Conservation (phyloP, 2,797 vertebrate genomes). For the Fundulus diaphanus region DNA sequence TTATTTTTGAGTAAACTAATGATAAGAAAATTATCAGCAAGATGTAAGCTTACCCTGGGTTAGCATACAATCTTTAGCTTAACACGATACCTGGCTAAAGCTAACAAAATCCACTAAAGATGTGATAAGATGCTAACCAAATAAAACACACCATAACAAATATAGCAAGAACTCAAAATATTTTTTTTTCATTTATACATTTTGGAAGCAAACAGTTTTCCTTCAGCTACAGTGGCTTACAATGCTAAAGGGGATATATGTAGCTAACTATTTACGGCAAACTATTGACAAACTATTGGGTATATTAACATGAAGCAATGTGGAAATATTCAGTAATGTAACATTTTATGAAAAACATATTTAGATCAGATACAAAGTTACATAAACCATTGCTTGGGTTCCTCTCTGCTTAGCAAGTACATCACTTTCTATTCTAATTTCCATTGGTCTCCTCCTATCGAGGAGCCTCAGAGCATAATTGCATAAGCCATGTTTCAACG, state of each 20-base stretch:
- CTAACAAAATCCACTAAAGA: not conserved
- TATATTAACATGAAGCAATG: not conserved
- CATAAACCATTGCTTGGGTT: too few species aligned
- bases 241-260: not conserved
- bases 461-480: too few species aligned
- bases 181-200: not conserved
- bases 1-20: not conserved
- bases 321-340: not conserved
- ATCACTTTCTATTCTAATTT: not conserved
- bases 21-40: not conserved
- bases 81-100: not conserved
- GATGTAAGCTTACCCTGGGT: not conserved
- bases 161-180: not conserved
- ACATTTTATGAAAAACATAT: too few species aligned
- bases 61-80: not conserved
- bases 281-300: not conserved
- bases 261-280: not conserved
- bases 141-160: not conserved
- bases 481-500: too few species aligned
- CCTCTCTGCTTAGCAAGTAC: too few species aligned
- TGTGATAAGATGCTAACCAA: too few species aligned
- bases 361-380: too few species aligned
- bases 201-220: not conserved
- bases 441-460: not conserved
- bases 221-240: not conserved